These are phyloP conservation scores for Heterodera filipjevi DNA, from an alignment of 2,888 invertebrate genomes.

Conservation along the genomic window DNA sequence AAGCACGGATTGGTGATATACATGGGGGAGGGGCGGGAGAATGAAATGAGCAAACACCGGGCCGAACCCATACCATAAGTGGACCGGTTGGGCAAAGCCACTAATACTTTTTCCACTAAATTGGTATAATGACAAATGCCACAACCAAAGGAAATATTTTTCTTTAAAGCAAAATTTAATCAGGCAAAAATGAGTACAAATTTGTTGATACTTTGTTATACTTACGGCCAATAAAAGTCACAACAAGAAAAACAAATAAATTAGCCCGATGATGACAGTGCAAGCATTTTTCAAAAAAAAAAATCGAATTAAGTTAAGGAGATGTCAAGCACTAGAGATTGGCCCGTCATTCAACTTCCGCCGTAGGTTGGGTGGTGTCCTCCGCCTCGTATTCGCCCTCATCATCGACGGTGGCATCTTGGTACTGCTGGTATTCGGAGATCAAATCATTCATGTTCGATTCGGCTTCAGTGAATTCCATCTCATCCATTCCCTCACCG, in stretches of 20 bases:
- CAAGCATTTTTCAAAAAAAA: neutral
- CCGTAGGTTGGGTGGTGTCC: conserved; percentile 20
- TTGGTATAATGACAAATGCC: neutral
- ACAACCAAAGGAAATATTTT: neutral
- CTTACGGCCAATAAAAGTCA: neutral
- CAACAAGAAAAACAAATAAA: conserved; percentile 9
- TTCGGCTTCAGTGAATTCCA: conserved; percentile 94
- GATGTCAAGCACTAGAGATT: neutral
- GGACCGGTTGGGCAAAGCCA: neutral
- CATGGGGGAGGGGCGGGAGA: neutral
- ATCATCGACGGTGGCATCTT: conserved; percentile 68
- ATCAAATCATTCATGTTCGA: conserved; percentile 82
- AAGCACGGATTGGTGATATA: neutral
- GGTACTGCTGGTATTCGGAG: conserved; percentile 52
- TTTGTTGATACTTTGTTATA: neutral
- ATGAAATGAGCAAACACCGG: neutral
- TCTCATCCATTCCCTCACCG: conserved; percentile 94
- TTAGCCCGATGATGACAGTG: neutral
- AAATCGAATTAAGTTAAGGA: neutral
- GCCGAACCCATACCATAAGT: neutral
- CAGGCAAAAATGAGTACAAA: neutral
- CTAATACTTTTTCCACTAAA: neutral
- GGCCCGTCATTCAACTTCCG: neutral
- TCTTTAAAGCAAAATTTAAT: neutral
- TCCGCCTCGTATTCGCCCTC: conserved; percentile 30